Evolutionary conservation across 2,888 invertebrate genomes (phyloP).

Genomic region (Crematogaster levior): DNA sequence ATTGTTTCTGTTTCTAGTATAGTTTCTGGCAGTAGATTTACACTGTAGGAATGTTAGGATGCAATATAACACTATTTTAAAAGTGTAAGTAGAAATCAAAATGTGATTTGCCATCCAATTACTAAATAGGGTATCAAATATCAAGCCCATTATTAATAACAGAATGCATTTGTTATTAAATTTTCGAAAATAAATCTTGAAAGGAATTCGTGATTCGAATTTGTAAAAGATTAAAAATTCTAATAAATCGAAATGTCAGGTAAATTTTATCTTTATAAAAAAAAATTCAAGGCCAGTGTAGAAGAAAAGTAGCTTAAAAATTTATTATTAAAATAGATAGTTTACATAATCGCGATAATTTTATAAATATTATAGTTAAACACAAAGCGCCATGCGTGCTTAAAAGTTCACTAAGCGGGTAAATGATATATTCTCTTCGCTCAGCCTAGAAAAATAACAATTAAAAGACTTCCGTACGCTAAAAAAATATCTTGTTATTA

Average conservation of each 20-base stretch:
- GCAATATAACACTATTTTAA: slow-evolving; percentile 14
- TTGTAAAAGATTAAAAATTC: background rate
- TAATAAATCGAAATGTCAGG: background rate
- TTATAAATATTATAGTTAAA: slow-evolving; percentile 34
- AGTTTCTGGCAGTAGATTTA: background rate
- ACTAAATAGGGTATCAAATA: slow-evolving; percentile 43
- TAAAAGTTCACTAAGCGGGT: slow-evolving; percentile 78
- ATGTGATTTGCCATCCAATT: slow-evolving; percentile 59
- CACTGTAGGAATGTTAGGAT: background rate
- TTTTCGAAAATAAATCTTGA: slow-evolving; percentile 1
- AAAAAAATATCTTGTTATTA: slow-evolving; percentile 28
- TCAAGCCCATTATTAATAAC: background rate
- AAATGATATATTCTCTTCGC: slow-evolving; percentile 40
- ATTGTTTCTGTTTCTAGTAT: background rate
- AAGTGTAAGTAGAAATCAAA: slow-evolving; percentile 62
- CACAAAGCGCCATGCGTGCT: slow-evolving; percentile 62
- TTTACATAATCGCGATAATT: slow-evolving; percentile 1
- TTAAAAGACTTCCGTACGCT: background rate
- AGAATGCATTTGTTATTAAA: slow-evolving; percentile 10
- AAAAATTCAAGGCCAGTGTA: slow-evolving; percentile 42
- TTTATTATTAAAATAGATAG: slow-evolving; percentile 15
- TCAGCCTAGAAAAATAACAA: slow-evolving; percentile 3
- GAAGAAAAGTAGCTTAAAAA: background rate
- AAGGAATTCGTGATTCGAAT: slow-evolving; percentile 30
- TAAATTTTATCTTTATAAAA: slow-evolving; percentile 14